Percentiles rank a stretch among this genome's conserved stretches.
Evolutionary conservation across 2,888 invertebrate genomes (phyloP).

Genomic region (Gymnocheta viridis): DNA sequence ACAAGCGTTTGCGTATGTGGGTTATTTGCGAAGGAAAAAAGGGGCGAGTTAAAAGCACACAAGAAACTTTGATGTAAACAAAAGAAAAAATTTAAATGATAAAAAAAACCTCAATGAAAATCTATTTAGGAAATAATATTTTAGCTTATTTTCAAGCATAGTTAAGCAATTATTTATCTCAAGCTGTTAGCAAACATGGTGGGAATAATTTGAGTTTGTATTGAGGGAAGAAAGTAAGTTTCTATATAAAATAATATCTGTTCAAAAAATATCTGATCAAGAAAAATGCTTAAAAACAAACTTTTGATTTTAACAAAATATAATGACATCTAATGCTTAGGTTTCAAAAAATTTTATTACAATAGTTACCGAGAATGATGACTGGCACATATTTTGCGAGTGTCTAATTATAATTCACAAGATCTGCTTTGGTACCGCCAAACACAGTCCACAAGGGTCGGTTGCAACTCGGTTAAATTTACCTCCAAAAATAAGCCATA

Average conservation of each 20-base stretch:
- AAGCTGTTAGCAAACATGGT: conserved; percentile 34
- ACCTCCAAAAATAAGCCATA: too few species aligned
- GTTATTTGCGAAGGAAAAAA: conserved; percentile 20
- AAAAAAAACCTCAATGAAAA: conserved; percentile 59
- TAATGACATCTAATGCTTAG: too few species aligned
- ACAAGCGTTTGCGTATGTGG: conserved; percentile 32
- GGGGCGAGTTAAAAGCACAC: neutral
- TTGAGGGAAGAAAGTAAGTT: neutral
- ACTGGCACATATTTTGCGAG: too few species aligned
- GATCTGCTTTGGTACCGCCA: too few species aligned
- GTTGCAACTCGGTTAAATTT: too few species aligned
- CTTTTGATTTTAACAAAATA: too few species aligned
- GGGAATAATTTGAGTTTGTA: conserved; percentile 7
- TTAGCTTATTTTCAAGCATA: conserved; percentile 58
- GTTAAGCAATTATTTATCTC: conserved; percentile 35
- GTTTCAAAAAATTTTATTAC: too few species aligned
- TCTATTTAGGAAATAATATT: conserved; percentile 65
- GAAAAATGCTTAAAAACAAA: too few species aligned
- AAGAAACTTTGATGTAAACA: conserved; percentile 38
- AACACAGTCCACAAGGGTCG: too few species aligned
- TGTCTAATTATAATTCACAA: too few species aligned
- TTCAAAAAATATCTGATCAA: neutral
- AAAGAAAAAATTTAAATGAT: conserved; percentile 4
- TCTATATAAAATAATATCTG: neutral
- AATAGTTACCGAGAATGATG: too few species aligned